A percentile compares a stretch with the other conserved stretches of the same genome.
Evolutionary conservation across 2,113 vertebrate species (phyloP).

Genomic region (Emydura subglobosa): DNA sequence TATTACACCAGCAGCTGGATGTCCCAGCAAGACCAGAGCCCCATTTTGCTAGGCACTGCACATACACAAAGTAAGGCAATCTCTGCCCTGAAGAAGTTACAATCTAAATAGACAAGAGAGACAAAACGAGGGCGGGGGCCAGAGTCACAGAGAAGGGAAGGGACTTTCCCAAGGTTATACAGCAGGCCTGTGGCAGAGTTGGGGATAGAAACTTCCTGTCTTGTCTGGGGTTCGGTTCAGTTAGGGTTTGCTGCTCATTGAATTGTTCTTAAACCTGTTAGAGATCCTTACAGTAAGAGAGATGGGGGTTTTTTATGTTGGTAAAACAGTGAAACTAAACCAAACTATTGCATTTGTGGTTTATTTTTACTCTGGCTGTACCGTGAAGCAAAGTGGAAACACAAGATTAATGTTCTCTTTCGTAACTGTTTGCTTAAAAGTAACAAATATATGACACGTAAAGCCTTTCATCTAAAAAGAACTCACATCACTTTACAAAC

Average conservation of each 20-base stretch:
- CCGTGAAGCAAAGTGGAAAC: slow-evolving; percentile 38
- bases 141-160: background rate
- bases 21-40: background rate
- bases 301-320: background rate
- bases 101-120: background rate
- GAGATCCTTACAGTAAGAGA: background rate
- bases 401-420: background rate
- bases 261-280: background rate
- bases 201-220: background rate
- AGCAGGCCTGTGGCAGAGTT: background rate
- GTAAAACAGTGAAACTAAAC: slow-evolving; percentile 4
- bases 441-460: slow-evolving; percentile 4
- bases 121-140: background rate
- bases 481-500: background rate
- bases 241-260: background rate
- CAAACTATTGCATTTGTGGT: background rate
- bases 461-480: background rate
- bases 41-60: background rate
- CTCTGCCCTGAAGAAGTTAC: background rate
- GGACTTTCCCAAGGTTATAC: background rate
- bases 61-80: background rate
- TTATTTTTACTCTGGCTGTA: slow-evolving; percentile 45
- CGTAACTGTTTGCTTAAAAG: slow-evolving; percentile 27
- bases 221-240: background rate
- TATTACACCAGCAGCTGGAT: background rate